phyloP scores from a whole-genome alignment of 1,140 invertebrate species.

The Hylaeus volcanicus region DNA sequence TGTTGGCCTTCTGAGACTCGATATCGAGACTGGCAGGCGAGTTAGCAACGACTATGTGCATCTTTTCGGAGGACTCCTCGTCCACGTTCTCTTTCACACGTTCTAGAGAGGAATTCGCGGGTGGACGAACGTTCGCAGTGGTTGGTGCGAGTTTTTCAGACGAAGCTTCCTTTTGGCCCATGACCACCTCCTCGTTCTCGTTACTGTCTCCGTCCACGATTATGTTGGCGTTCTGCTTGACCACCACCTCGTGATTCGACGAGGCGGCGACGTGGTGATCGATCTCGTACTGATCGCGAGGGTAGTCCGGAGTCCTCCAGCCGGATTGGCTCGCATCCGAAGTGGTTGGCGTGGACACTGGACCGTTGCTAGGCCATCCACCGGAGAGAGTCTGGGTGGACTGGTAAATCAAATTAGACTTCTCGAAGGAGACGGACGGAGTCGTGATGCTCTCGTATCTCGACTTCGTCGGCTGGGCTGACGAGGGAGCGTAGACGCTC shows the following conservation, averaged over 20 bases:
- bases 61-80: constrained; percentile 41
- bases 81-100: not conserved
- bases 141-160: not conserved
- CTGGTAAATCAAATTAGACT: constrained; percentile 84
- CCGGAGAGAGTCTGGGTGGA: constrained; percentile 69
- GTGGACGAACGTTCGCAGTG: not conserved
- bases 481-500: constrained; percentile 46
- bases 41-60: constrained; percentile 71
- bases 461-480: constrained; percentile 38
- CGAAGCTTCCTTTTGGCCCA: constrained; percentile 57
- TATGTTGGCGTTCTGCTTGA: constrained; percentile 71
- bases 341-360: constrained; percentile 15
- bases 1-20: constrained; percentile 39
- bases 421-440: constrained; percentile 79
- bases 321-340: constrained; percentile 65
- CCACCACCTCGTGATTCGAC: constrained; percentile 67
- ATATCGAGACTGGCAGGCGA: constrained; percentile 26
- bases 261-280: constrained; percentile 69
- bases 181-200: constrained; percentile 64
- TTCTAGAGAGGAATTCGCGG: not conserved
- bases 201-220: constrained; percentile 65
- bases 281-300: constrained; percentile 53
- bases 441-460: constrained; percentile 67
- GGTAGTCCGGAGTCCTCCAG: constrained; percentile 70
- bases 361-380: constrained; percentile 53